Evolutionary conservation across 2,888 invertebrate species (phyloP).

Genomic region (Adelognathus sp.): DNA sequence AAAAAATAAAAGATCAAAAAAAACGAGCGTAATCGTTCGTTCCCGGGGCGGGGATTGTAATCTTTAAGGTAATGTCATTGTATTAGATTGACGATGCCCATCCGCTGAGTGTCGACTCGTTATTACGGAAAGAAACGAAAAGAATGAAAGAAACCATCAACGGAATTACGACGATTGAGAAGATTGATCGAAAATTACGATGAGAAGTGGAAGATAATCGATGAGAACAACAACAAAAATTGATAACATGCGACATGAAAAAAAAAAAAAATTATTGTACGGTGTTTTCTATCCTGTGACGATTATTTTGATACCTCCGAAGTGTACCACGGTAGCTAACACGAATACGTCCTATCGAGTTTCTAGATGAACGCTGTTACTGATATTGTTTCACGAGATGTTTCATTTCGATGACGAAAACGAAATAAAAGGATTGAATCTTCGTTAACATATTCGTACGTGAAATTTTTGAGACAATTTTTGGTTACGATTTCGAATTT

Average conservation of each 20-base stretch:
- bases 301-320: conserved; percentile 78
- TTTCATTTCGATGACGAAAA: conserved; percentile 76
- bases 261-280: conserved; percentile 69
- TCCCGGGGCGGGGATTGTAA: conserved; percentile 53
- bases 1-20: conserved; percentile 30
- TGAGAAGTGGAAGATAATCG: too few relatives aligned
- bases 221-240: conserved; percentile 35
- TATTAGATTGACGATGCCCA: conserved; percentile 50
- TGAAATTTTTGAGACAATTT: not conserved
- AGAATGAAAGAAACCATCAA: conserved; percentile 18
- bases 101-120: conserved; percentile 52
- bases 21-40: conserved; percentile 49
- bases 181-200: conserved; percentile 27
- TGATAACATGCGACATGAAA: conserved; percentile 49
- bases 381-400: conserved; percentile 77
- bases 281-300: conserved; percentile 77
- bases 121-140: conserved; percentile 52
- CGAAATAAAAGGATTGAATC: conserved; percentile 75
- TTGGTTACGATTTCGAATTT: not conserved
- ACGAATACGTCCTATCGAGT: conserved; percentile 69
- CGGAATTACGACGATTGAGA: conserved; percentile 26
- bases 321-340: conserved; percentile 66
- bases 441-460: conserved; percentile 69
- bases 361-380: conserved; percentile 72
- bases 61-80: conserved; percentile 58